phyloP scores from a whole-genome alignment of 2,888 invertebrate genomes.

The Synanthedon vespiformis region DNA sequence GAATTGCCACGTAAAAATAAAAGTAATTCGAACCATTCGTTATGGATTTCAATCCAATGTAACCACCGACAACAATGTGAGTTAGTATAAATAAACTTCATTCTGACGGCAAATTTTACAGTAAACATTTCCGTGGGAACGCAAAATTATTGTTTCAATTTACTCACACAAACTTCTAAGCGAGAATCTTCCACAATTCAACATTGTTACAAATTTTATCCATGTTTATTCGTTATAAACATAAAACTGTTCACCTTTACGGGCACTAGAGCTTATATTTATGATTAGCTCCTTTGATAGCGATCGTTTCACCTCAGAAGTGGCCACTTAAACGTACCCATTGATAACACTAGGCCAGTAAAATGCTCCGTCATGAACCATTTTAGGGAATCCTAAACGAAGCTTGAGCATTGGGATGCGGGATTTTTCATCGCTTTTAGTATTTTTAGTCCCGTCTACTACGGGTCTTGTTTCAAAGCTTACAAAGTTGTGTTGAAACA shows the following conservation, averaged over 20 bases:
- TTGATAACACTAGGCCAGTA: slow-evolving; percentile 36
- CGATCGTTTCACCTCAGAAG: slow-evolving; percentile 35
- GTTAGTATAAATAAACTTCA: background rate
- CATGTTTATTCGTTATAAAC: slow-evolving; percentile 25
- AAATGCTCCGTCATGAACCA: slow-evolving; percentile 28
- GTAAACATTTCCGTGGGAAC: background rate
- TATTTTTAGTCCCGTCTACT: slow-evolving; percentile 1
- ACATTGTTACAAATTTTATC: slow-evolving; percentile 22
- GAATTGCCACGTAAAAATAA: no score
- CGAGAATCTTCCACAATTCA: background rate
- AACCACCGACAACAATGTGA: no score
- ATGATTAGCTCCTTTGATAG: slow-evolving; percentile 41
- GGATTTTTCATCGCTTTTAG: slow-evolving; percentile 2
- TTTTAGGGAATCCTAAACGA: slow-evolving; percentile 27
- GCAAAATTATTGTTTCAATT: background rate
- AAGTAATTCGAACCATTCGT: no score
- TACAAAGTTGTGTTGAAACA: background rate
- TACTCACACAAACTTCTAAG: background rate
- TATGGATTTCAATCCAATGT: no score
- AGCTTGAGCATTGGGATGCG: slow-evolving; percentile 6
- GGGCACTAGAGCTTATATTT: slow-evolving; percentile 37
- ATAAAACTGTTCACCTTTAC: slow-evolving; percentile 33
- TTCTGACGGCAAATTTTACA: background rate
- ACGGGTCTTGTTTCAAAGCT: background rate
- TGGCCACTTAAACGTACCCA: slow-evolving; percentile 15